phyloP scores from a whole-genome alignment of 37 sponge, comb jelly and placozoan species.

The Oscarella lobularis region DNA sequence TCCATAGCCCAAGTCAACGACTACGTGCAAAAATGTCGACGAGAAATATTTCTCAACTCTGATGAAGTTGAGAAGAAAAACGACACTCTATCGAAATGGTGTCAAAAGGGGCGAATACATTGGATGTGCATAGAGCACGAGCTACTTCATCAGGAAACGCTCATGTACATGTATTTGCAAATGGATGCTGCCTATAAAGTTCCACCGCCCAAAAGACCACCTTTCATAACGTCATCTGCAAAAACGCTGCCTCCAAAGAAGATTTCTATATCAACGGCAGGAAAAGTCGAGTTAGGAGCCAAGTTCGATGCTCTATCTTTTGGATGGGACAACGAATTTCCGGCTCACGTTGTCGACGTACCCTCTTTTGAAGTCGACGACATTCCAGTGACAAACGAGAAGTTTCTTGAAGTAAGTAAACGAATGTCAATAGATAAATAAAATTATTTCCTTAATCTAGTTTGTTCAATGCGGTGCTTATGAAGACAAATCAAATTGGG shows the following conservation, averaged over 20 bases:
- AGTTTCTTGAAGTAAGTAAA: neutral
- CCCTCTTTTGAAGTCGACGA: neutral
- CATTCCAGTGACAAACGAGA: neutral
- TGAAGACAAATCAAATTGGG: neutral
- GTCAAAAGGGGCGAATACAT: neutral
- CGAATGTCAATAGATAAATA: neutral
- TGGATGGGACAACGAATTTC: slow-evolving; percentile 4
- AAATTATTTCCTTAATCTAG: neutral
- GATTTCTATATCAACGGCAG: neutral
- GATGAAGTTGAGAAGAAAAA: neutral
- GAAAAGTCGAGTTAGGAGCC: neutral
- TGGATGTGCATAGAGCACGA: neutral
- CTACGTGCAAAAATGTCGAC: neutral
- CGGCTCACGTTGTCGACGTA: neutral
- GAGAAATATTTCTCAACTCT: neutral
- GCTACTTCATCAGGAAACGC: neutral
- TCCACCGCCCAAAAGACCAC: neutral
- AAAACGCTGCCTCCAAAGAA: neutral
- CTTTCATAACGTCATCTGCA: neutral
- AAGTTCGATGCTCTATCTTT: neutral
- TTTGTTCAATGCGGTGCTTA: neutral
- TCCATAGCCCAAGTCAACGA: neutral
- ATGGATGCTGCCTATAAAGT: neutral
- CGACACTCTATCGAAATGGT: neutral
- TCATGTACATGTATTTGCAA: neutral